Evolutionary conservation across 2,797 vertebrate genomes (phyloP), one percentile per base, ranked within the genome.

Genomic region (Eospalax fontanierii): DNA sequence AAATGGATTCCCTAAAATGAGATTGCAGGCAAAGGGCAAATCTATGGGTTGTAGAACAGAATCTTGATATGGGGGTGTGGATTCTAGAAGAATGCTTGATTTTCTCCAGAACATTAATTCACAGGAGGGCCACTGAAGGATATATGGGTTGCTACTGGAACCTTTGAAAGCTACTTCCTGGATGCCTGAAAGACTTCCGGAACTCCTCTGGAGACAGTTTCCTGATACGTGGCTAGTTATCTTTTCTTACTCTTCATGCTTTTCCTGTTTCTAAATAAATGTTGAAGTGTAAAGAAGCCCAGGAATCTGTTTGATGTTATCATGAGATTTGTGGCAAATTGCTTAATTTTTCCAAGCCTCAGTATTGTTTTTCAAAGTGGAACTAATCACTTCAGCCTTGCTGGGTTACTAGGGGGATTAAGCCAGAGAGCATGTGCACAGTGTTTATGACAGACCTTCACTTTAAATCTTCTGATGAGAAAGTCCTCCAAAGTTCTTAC

Each of bases 341-440:
- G 74, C 50, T 86, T 68, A 63, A 94, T 83, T 89, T 88, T 74
- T 84, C 57, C 68, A 70, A 81, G 75, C 63, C 84, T 91, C 19
- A 2, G 26, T 70, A n/a, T n/a, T n/a, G n/a, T n/a, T n/a, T n/a
- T n/a, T n/a, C n/a, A n/a, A n/a, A n/a, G n/a, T 33, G 4, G 59
- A 59, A 65, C 66, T 46, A 76, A 85, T 46, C 35, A 68, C 24
- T 50, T 63, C 61, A 92, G 35, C 26, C 24, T 43, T 35, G 4
- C 11, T 71, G 57, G 90, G 54, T 1, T 74, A 76, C 73, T 30
- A 4, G 22, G 89, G 94, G 68, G 86, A 75, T 71, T 46, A 65
- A 75, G 78, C 9, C 35, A 76, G 57, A 59, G 21, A 61, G 71
- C 57, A 35, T 1, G 18, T 80, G 43, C n/a, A 71, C 71, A 80